Conservation (phyloP, 2,113 vertebrate species). For the Tylochromis polylepis region DNA sequence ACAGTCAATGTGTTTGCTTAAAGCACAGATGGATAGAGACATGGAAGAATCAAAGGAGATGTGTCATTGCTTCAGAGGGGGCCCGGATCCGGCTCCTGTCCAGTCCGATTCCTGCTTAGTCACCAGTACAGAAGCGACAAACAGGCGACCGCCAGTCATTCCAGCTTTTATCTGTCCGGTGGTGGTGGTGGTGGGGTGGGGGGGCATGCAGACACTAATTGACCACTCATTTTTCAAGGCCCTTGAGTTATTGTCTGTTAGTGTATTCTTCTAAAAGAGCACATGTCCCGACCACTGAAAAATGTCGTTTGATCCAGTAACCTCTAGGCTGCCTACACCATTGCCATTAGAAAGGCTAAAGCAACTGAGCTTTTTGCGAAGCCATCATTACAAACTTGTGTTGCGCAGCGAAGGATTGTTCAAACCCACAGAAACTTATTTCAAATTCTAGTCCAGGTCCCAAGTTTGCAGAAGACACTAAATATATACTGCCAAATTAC, state of each 20-base stretch:
- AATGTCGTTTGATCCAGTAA: background rate
- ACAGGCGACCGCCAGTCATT: background rate
- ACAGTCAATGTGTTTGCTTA: background rate
- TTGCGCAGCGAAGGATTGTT: slow-evolving; percentile 35
- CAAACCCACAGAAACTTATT: slow-evolving; percentile 31
- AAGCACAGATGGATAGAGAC: background rate
- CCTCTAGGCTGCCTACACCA: background rate
- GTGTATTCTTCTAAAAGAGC: background rate
- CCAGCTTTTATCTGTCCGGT: background rate
- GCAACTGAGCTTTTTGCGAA: background rate
- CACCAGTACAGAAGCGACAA: slow-evolving; percentile 26
- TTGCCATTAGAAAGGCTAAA: slow-evolving; percentile 15
- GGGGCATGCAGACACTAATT: background rate
- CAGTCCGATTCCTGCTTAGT: slow-evolving; percentile 65
- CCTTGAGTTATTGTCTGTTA: background rate
- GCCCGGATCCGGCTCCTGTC: slow-evolving; percentile 32
- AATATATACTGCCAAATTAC: slow-evolving; percentile 43
- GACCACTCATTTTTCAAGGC: background rate
- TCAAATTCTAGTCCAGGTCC: slow-evolving; percentile 37
- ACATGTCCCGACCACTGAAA: background rate
- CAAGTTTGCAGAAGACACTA: slow-evolving; percentile 26
- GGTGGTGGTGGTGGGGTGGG: background rate
- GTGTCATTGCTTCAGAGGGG: slow-evolving; percentile 50
- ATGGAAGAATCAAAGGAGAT: slow-evolving; percentile 26
- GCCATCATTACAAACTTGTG: slow-evolving; percentile 29